These are phyloP conservation scores for Microtus ochrogaster DNA, from an alignment of 2,113 vertebrate genomes.

Conservation along the genomic window DNA sequence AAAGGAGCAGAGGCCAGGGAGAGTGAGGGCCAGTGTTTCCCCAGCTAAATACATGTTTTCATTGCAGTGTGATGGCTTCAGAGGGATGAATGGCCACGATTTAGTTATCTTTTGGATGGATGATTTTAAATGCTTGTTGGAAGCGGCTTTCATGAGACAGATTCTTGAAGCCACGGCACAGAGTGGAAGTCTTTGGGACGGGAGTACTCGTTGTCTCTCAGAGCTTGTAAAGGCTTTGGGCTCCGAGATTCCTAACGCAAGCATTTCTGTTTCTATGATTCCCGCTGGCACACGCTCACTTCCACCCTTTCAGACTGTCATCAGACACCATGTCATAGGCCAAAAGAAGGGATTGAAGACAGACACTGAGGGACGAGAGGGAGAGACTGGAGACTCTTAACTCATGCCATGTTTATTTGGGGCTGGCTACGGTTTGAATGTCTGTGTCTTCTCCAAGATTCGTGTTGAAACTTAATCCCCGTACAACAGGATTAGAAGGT, in stretches of 20 bases:
- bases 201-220: constrained; percentile 78
- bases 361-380: not conserved
- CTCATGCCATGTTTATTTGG: not conserved
- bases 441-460: not conserved
- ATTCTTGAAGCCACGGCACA: constrained; percentile 81
- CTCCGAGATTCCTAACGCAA: constrained; percentile 33
- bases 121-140: constrained; percentile 85
- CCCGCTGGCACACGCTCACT: not conserved
- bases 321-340: constrained; percentile 5
- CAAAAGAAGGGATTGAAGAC: not conserved
- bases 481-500: not conserved
- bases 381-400: not conserved
- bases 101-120: constrained; percentile 86
- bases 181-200: constrained; percentile 74
- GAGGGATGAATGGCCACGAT: constrained; percentile 82
- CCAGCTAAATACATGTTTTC: constrained; percentile 84
- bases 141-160: constrained; percentile 84
- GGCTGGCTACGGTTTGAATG: not conserved
- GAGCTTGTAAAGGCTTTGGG: constrained; percentile 4
- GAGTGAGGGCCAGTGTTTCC: constrained; percentile 80
- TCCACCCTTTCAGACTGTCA: not conserved
- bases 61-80: constrained; percentile 71
- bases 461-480: not conserved
- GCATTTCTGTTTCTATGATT: constrained; percentile 53
- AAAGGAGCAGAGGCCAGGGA: constrained; percentile 66